A percentile compares a stretch with the other conserved stretches of the same genome.
phyloP scores from a whole-genome alignment of 2,888 invertebrate species.

The Cephus rjabovi region DNA sequence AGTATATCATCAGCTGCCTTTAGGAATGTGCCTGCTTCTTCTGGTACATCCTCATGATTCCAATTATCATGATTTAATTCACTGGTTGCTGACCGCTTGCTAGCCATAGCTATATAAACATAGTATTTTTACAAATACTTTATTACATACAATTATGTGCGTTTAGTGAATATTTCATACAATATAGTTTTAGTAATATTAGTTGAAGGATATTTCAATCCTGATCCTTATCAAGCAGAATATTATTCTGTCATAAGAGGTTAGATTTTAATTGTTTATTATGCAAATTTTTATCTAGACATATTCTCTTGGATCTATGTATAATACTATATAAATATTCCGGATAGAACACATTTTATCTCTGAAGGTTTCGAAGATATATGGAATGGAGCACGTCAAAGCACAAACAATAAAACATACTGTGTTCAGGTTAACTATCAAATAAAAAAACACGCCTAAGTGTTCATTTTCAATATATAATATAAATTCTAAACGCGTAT shows the following conservation, averaged over 20 bases:
- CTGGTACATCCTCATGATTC: slow-evolving; percentile 82
- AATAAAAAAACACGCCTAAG: neutral
- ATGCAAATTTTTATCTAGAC: neutral
- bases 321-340: neutral
- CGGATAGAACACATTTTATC: neutral
- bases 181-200: neutral
- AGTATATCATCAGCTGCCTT: slow-evolving; percentile 77
- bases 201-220: neutral
- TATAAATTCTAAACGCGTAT: neutral
- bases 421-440: slow-evolving; percentile 18
- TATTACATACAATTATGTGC: neutral
- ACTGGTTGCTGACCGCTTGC: slow-evolving; percentile 79
- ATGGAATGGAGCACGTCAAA: neutral
- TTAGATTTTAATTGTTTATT: neutral
- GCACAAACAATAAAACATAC: neutral
- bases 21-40: slow-evolving; percentile 81
- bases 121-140: neutral
- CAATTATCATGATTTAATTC: slow-evolving; percentile 88
- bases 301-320: neutral
- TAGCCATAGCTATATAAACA: slow-evolving; percentile 70
- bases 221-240: neutral
- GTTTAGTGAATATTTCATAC: neutral
- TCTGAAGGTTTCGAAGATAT: neutral
- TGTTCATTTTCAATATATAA: neutral
- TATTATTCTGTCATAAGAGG: neutral